Conservation (phyloP, 2,113 vertebrate species). For the Sebastes schlegelii region DNA sequence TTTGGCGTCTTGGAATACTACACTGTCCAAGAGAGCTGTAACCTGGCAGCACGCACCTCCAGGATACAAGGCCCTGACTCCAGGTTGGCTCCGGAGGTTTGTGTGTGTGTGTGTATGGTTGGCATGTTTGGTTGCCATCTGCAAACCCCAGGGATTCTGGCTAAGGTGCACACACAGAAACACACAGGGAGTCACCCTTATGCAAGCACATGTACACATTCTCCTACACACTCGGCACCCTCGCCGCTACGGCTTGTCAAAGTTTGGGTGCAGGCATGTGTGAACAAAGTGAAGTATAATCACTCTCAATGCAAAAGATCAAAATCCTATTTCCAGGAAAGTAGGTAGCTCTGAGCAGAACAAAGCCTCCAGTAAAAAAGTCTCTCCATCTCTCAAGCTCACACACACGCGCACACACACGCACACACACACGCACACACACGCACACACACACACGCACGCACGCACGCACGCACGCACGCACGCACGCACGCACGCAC, state of each 20-base stretch:
- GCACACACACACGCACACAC: neutral
- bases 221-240: conserved; percentile 28
- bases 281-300: conserved; percentile 63
- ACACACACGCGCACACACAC: neutral
- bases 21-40: conserved; percentile 56
- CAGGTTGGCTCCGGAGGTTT: conserved; percentile 62
- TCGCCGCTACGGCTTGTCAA: conserved; percentile 42
- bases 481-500: neutral
- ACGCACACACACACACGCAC: neutral
- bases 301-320: conserved; percentile 70
- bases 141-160: conserved; percentile 73
- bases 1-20: conserved; percentile 50
- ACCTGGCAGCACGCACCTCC: conserved; percentile 68
- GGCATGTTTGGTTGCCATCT: conserved; percentile 81
- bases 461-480: conserved; percentile 3
- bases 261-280: conserved; percentile 49
- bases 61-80: conserved; percentile 72
- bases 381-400: conserved; percentile 1
- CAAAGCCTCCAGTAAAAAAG: conserved; percentile 56
- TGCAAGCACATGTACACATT: conserved; percentile 39
- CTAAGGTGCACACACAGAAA: conserved; percentile 48
- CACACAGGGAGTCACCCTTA: conserved; percentile 32
- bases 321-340: conserved; percentile 72
- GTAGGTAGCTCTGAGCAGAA: conserved; percentile 47
- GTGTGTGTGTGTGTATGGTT: conserved; percentile 46